A percentile compares a stretch with the other conserved stretches of the same genome.
phyloP scores from a whole-genome alignment of 2,888 invertebrate species.

The Leucophenga maculata region DNA sequence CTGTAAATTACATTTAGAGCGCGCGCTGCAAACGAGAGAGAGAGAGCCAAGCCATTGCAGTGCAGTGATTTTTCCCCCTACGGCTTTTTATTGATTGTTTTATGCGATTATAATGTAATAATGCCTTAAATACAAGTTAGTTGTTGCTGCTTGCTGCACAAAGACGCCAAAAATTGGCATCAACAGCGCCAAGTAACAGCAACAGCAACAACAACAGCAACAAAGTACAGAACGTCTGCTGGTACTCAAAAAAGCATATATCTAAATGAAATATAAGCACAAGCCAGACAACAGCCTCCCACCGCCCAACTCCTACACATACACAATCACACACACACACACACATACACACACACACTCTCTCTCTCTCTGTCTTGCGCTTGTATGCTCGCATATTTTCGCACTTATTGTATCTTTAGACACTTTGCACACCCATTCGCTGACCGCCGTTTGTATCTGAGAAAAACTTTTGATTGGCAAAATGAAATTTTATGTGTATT shows the following conservation, averaged over 20 bases:
- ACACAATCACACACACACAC: constrained; percentile 5
- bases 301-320: no score
- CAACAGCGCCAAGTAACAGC: no score
- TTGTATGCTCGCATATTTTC: not conserved
- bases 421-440: constrained; percentile 42
- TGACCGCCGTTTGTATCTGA: constrained; percentile 46
- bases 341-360: not conserved
- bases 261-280: no score
- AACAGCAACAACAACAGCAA: no score
- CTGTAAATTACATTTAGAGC: not conserved
- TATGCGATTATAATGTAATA: constrained; percentile 68
- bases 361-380: not conserved
- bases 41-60: no score
- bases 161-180: no score
- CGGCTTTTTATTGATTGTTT: constrained; percentile 68
- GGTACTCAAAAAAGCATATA: no score
- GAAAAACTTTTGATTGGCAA: constrained; percentile 63
- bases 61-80: not conserved
- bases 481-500: constrained; percentile 37
- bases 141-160: no score
- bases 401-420: not conserved
- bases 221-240: no score
- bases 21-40: constrained; percentile 14
- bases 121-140: constrained; percentile 57
- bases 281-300: no score